phyloP scores from a whole-genome alignment of 2,113 vertebrate genomes.

The Galeopterus variegatus region DNA sequence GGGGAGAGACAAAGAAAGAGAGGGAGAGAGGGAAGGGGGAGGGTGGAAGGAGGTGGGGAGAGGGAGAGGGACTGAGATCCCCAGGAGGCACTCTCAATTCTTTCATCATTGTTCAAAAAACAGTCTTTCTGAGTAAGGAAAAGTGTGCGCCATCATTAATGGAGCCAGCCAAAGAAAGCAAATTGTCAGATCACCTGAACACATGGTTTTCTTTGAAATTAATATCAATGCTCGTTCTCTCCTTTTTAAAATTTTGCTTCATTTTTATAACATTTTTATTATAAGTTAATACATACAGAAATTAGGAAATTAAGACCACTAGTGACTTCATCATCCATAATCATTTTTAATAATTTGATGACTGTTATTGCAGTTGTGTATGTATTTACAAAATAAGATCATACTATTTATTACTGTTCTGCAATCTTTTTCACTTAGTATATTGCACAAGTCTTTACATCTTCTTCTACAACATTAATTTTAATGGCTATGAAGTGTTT shows the following conservation, averaged over 20 bases:
- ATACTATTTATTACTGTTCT: neutral
- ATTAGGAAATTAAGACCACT: conserved; percentile 20
- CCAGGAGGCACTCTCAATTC: neutral
- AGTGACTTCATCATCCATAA: neutral
- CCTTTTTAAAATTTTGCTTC: conserved; percentile 5
- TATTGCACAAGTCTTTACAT: neutral
- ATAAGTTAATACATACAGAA: neutral
- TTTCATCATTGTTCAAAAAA: neutral
- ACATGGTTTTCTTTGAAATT: neutral
- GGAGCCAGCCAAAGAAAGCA: neutral
- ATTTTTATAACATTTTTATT: conserved; percentile 16
- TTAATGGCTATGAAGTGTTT: neutral
- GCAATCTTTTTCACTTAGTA: neutral
- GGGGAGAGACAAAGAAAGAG: too few species aligned
- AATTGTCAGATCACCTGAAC: neutral
- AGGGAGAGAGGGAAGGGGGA: neutral
- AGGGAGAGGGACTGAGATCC: neutral
- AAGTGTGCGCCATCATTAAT: neutral
- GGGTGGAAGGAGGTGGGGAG: too few species aligned
- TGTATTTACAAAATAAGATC: neutral
- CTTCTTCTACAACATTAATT: neutral
- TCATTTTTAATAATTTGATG: neutral
- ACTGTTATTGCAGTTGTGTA: neutral
- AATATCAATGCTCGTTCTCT: neutral
- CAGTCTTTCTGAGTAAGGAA: neutral